Percentiles rank a stretch among this genome's conserved stretches.
Conservation (phyloP, 2,797 vertebrate genomes). For the Leptodactylus fallax region DNA sequence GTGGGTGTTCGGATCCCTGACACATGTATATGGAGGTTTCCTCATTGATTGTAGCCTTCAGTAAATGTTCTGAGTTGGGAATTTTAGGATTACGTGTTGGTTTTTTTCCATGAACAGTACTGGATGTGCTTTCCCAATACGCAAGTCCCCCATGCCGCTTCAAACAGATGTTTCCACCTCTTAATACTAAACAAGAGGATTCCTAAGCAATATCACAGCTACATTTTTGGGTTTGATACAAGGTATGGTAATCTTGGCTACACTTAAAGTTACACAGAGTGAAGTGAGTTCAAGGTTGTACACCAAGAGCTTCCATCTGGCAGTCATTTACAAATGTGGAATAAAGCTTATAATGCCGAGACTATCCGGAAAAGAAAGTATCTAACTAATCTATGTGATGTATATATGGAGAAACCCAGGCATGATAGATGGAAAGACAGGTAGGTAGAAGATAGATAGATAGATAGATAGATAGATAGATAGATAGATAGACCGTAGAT, state of each 20-base stretch:
- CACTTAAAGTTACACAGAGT: constrained; percentile 40
- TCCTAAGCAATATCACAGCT: constrained; percentile 27
- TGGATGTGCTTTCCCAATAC: not conserved
- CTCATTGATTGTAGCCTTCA: not conserved
- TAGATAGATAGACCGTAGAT: too few relatives aligned
- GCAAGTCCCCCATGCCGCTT: not conserved
- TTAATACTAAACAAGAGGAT: constrained; percentile 28
- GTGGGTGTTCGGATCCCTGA: too few relatives aligned
- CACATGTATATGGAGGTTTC: too few relatives aligned
- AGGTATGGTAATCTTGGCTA: constrained; percentile 54
- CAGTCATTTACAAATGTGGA: constrained; percentile 29
- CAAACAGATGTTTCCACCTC: constrained; percentile 10
- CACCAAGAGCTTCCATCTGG: constrained; percentile 47
- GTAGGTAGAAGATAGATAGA: too few relatives aligned
- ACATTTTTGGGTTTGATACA: constrained; percentile 51
- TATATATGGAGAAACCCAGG: too few relatives aligned
- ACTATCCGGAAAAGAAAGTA: not conserved
- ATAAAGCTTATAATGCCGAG: not conserved
- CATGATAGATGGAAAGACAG: too few relatives aligned
- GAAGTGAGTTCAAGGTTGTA: constrained; percentile 46
- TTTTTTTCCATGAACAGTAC: not conserved
- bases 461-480: too few relatives aligned
- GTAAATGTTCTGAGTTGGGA: not conserved
- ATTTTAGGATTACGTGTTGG: not conserved
- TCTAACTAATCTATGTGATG: too few relatives aligned